phyloP scores from a whole-genome alignment of 2,888 invertebrate species.

The Eupithecia pulchellata region DNA sequence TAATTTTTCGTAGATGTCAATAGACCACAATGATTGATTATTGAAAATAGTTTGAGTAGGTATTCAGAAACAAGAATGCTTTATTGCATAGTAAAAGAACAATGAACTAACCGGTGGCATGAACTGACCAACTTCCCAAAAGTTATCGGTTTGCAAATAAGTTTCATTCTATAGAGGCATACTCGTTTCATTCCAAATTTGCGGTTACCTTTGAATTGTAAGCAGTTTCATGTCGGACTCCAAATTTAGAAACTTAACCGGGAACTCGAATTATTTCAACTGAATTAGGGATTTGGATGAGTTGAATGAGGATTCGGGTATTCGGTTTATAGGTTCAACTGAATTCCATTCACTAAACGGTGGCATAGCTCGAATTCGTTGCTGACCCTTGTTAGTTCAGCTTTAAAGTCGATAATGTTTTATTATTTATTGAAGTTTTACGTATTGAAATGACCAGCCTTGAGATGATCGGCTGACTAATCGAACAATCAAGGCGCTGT shows the following conservation, averaged over 20 bases:
- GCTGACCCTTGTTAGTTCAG: slow-evolving; percentile 54
- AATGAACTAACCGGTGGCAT: slow-evolving; percentile 63
- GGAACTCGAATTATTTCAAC: slow-evolving; percentile 82
- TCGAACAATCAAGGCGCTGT: slow-evolving; percentile 70
- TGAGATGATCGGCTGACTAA: slow-evolving; percentile 44
- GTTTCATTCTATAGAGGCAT: slow-evolving; percentile 77
- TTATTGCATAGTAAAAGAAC: slow-evolving; percentile 70
- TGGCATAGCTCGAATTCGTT: slow-evolving; percentile 67
- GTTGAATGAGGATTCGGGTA: slow-evolving; percentile 79
- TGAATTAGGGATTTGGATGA: slow-evolving; percentile 79
- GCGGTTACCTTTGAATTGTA: slow-evolving; percentile 84
- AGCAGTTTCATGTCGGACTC: slow-evolving; percentile 83
- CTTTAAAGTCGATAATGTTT: slow-evolving; percentile 50
- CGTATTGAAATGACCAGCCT: slow-evolving; percentile 34
- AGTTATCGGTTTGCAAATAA: slow-evolving; percentile 83
- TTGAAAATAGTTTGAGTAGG: slow-evolving; percentile 55
- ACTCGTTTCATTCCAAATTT: slow-evolving; percentile 82
- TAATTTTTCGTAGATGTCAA: too few relatives aligned
- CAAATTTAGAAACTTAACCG: slow-evolving; percentile 82
- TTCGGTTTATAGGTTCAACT: slow-evolving; percentile 76
- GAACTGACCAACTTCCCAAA: slow-evolving; percentile 74
- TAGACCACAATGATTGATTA: too few relatives aligned
- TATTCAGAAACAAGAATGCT: slow-evolving; percentile 66
- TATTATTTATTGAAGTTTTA: slow-evolving; percentile 38
- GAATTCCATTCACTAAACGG: slow-evolving; percentile 70